Percentiles rank a stretch among this genome's conserved stretches.
Evolutionary conservation across 2,113 vertebrate genomes (phyloP).

Genomic region (Limnothrissa miodon): DNA sequence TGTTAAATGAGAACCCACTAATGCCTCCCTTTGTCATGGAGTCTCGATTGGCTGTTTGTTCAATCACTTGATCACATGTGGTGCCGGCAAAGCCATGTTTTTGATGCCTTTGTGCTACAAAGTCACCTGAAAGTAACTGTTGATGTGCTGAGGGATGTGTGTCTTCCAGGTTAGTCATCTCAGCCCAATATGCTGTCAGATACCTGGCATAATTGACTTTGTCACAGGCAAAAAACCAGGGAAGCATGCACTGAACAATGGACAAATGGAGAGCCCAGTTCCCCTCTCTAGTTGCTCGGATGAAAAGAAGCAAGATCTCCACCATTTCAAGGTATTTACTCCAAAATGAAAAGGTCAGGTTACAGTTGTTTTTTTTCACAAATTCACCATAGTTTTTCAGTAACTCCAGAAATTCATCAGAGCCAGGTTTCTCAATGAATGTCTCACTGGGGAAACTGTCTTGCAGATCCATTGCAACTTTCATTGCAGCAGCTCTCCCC

Average conservation of each 20-base stretch:
- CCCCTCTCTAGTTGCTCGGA: conserved; percentile 21
- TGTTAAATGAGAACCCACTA: too few relatives aligned
- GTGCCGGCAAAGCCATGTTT: conserved; percentile 6
- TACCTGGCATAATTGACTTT: conserved; percentile 12
- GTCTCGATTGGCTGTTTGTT: conserved; percentile 17
- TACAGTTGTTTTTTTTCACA: neutral
- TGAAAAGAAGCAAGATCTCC: conserved; percentile 3
- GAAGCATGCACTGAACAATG: conserved; percentile 12
- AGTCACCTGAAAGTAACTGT: neutral
- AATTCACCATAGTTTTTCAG: conserved; percentile 21
- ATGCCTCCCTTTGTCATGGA: conserved; percentile 20
- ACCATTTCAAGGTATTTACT: conserved; percentile 20
- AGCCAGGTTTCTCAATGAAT: too few relatives aligned
- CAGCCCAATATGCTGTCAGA: conserved; percentile 11
- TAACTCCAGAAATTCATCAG: neutral
- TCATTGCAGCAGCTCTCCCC: too few relatives aligned
- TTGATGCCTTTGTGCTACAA: conserved; percentile 26
- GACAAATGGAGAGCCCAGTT: conserved; percentile 28
- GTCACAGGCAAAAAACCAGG: conserved; percentile 24
- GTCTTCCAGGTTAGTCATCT: neutral
- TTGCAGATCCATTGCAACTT: neutral
- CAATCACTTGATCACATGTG: conserved; percentile 19
- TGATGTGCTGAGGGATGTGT: neutral
- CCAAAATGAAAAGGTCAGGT: conserved; percentile 17
- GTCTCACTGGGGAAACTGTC: too few relatives aligned